Evolutionary conservation across 2,888 invertebrate species (phyloP), one percentile per base, ranked within the genome.

Genomic region (Mayetiola destructor): DNA sequence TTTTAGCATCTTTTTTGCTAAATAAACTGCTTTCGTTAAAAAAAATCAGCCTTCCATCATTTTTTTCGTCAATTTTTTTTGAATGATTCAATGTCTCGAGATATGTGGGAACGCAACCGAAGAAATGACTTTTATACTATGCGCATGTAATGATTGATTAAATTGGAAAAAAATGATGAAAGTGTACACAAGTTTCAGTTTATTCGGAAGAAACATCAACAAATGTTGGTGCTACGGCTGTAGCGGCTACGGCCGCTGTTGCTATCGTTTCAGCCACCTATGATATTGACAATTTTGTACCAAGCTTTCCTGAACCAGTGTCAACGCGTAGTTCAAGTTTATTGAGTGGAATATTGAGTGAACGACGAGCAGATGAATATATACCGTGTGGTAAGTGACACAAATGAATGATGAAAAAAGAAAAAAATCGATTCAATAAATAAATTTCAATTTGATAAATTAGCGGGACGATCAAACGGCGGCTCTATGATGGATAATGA

Each of bases 111-210:
- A n/a, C n/a, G n/a, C n/a, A n/a, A n/a, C n/a, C n/a, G n/a, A n/a
- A n/a, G n/a, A n/a, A n/a, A n/a, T n/a, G n/a, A n/a, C n/a, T n/a
- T n/a, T n/a, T n/a, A n/a, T n/a, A n/a, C n/a, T n/a, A n/a, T n/a
- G n/a, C n/a, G n/a, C n/a, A n/a, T n/a, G n/a, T n/a, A n/a, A n/a
- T n/a, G n/a, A n/a, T n/a, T n/a, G n/a, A n/a, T n/a, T n/a, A n/a
- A n/a, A n/a, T n/a, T n/a, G n/a, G n/a, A n/a, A n/a, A n/a, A n/a
- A n/a, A n/a, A n/a, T n/a, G n/a, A n/a, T n/a, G 88, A 3, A 84
- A 86, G 69, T 88, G 88, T 71, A 82, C 85, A 21, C 87, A 88
- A 74, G 82, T 89, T 32, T 81, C 85, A 0, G 59, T 73, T 8
- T 70, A 67, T 35, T 18, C 32, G 2, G 30, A 30, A n/a, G 32